These are phyloP conservation scores for Sphenodon punctatus DNA, from an alignment of 2,797 vertebrate genomes.

Conservation along the genomic window DNA sequence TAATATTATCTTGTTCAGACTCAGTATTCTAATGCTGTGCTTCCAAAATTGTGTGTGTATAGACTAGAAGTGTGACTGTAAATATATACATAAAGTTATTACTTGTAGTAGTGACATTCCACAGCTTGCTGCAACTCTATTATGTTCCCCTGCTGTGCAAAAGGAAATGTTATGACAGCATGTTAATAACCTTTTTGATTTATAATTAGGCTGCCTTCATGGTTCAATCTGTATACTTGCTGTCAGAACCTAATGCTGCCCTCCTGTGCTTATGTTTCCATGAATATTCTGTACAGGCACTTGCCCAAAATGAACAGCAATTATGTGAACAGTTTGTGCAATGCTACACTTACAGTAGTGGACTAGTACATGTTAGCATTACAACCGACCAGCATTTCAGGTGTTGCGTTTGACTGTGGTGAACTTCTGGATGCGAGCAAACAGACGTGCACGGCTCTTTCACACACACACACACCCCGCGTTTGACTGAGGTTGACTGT, in stretches of 20 bases:
- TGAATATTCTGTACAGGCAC: background rate
- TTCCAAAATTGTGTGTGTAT: background rate
- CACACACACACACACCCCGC: too few species aligned
- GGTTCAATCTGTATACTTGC: background rate
- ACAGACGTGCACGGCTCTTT: too few species aligned
- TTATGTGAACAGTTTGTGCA: background rate
- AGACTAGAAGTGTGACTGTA: background rate
- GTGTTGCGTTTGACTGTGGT: too few species aligned
- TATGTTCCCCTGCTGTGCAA: background rate
- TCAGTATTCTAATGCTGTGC: accelerated
- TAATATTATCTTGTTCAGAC: background rate
- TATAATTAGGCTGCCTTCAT: slow-evolving; percentile 16
- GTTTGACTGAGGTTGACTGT: too few species aligned
- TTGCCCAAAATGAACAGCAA: background rate
- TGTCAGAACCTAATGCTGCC: slow-evolving; percentile 7
- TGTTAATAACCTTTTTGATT: slow-evolving; percentile 1
- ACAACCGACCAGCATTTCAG: background rate
- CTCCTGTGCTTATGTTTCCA: slow-evolving; percentile 9
- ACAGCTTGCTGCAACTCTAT: background rate
- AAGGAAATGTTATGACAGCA: background rate
- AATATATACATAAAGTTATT: accelerated
- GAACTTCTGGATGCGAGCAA: too few species aligned
- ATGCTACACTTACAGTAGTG: accelerated
- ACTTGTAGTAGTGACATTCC: background rate
- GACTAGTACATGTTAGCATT: background rate